A percentile compares a stretch with the other conserved stretches of the same genome.
These are phyloP conservation scores for Ianthella basta DNA, from an alignment of 37 sponge, comb jelly and placozoan species.

Conservation along the genomic window DNA sequence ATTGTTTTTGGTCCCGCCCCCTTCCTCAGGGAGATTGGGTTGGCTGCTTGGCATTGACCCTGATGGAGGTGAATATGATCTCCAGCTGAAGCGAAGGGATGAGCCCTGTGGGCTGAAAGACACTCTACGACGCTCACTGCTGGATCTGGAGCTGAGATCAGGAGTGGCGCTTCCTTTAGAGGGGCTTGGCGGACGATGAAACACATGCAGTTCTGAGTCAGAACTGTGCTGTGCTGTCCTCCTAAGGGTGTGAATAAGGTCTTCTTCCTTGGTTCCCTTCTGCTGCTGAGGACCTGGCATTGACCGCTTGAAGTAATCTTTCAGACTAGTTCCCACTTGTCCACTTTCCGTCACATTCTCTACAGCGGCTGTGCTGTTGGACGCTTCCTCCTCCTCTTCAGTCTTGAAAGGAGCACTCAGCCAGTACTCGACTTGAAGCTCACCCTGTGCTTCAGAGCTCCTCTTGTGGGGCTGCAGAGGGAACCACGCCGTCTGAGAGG, in stretches of 20 bases:
- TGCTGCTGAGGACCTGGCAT: no score
- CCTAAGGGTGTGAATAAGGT: background rate
- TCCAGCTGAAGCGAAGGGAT: background rate
- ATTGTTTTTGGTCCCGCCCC: background rate
- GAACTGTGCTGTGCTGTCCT: constrained; percentile 3
- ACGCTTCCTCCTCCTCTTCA: background rate
- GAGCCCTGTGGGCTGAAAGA: background rate
- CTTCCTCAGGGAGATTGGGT: background rate
- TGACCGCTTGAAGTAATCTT: constrained; percentile 13
- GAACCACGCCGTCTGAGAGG: constrained; percentile 42
- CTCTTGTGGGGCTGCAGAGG: constrained; percentile 63
- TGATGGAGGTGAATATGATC: background rate
- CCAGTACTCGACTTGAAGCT: constrained; percentile 52
- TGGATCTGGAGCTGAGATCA: no score
- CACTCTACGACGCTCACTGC: background rate
- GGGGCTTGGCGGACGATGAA: background rate
- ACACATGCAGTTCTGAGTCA: constrained; percentile 12
- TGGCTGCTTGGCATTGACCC: background rate
- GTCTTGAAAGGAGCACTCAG: background rate
- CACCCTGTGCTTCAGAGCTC: constrained; percentile 49
- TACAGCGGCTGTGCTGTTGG: no score
- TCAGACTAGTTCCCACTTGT: background rate
- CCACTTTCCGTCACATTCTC: background rate
- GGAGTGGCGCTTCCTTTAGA: background rate
- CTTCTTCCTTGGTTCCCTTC: background rate